Percentiles rank a stretch among this genome's conserved stretches.
Conservation (phyloP, 2,797 vertebrate species). For the Lateolabrax maculatus region DNA sequence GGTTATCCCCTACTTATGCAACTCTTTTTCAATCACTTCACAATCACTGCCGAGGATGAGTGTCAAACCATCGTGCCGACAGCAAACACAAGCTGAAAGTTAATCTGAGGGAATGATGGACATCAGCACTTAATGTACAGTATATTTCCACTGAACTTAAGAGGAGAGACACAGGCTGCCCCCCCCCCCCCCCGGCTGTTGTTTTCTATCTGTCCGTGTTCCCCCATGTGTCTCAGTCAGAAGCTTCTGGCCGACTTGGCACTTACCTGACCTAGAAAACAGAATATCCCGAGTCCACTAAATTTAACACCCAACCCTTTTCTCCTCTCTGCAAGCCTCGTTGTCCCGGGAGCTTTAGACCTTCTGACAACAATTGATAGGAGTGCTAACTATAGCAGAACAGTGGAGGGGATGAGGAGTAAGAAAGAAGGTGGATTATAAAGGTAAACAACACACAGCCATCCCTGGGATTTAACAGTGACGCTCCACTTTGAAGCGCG, state of each 20-base stretch:
- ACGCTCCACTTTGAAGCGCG: constrained; percentile 57
- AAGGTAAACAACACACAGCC: constrained; percentile 67
- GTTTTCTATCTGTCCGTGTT: constrained; percentile 52
- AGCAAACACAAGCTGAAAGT: constrained; percentile 27
- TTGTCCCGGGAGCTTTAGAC: constrained; percentile 70
- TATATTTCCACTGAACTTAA: constrained; percentile 33
- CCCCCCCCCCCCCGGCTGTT: constrained; percentile 30
- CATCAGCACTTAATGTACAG: constrained; percentile 35
- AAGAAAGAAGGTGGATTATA: constrained; percentile 20
- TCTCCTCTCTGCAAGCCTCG: constrained; percentile 51
- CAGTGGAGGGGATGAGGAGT: constrained; percentile 32
- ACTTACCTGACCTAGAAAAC: constrained; percentile 86
- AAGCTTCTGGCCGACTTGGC: constrained; percentile 75
- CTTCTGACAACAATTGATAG: constrained; percentile 83
- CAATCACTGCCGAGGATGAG: not conserved
- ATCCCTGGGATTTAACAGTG: constrained; percentile 62
- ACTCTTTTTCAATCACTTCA: constrained; percentile 32
- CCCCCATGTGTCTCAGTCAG: constrained; percentile 57
- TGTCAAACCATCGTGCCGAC: not conserved
- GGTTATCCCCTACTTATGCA: not conserved
- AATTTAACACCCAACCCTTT: constrained; percentile 73
- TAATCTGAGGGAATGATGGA: constrained; percentile 35
- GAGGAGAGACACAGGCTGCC: constrained; percentile 6
- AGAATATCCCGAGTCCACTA: constrained; percentile 70
- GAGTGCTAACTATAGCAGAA: constrained; percentile 79